phyloP scores from a whole-genome alignment of 2,113 vertebrate genomes.

The Mola mola region DNA sequence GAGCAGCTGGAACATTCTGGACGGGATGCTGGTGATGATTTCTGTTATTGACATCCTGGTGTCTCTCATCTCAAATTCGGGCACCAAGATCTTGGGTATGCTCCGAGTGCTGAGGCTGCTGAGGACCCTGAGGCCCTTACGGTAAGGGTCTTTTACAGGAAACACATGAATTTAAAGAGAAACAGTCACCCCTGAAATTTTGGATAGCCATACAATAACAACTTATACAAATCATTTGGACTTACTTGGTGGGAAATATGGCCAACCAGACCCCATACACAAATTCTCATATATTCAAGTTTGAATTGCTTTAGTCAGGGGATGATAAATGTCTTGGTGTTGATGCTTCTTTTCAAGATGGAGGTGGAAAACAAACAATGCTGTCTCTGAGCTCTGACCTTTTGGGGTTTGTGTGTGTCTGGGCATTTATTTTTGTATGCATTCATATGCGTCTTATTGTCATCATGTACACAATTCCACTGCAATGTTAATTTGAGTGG shows the following conservation, averaged over 20 bases:
- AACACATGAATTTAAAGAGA: background rate
- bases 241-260: too few relatives aligned
- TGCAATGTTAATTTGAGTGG: conserved; percentile 46
- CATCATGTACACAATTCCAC: conserved; percentile 12
- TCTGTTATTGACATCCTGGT: conserved; percentile 96
- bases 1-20: conserved; percentile 97
- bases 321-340: background rate
- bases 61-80: conserved; percentile 92
- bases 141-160: conserved; percentile 76
- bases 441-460: conserved; percentile 29
- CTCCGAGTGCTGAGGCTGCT: conserved; percentile 92
- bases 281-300: too few relatives aligned
- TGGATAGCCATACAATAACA: too few relatives aligned
- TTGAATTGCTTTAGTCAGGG: too few relatives aligned
- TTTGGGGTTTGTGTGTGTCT: conserved; percentile 2
- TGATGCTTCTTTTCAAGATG: background rate
- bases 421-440: conserved; percentile 8
- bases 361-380: background rate
- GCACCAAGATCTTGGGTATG: conserved; percentile 97
- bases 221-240: background rate
- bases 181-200: too few relatives aligned
- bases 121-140: conserved; percentile 91
- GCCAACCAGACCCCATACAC: background rate
- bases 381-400: conserved; percentile 18
- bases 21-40: conserved; percentile 96